Base-by-base conservation (phyloP, 2,113 vertebrate genomes). In the Coryphaenoides rupestris region DNA sequence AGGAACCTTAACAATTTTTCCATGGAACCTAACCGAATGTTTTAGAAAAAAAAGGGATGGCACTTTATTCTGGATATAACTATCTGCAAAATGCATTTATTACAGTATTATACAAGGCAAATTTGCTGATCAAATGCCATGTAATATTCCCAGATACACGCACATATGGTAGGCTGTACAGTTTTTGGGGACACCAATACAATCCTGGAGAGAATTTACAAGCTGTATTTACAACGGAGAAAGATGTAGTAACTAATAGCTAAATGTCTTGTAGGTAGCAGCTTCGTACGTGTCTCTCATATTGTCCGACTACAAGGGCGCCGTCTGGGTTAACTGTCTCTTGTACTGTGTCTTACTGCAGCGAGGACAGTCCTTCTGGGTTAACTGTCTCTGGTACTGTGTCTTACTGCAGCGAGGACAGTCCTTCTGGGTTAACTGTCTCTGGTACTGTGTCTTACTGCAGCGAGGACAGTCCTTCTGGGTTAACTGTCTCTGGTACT, bases 31-130 rank as follows among this genome's bases (percentile, higher is more conserved):
- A 82, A 40, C 82, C 82, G 89, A 91, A 91, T 91, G 89, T 91
- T 87, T 78, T n/a, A 77, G n/a, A 40, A 40, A 40, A 26, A 26
- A 24, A 77, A 79, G 78, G 80, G 87, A 85, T 87, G 77, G 88
- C 89, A 91, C 88, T 91, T 91, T 91, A 90, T 83, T 52, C 75
- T 76, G 76, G 79, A 80, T 82, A 79, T 72, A 85, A 85, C 85
- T 78, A 86, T 89, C 88, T 91, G 89, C 87, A 91, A 90, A 90
- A 88, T 78, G 74, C 80, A 80, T 84, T 84, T 83, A 81, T 81
- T 78, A 40, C 13, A 75, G 81, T 86, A 79, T 87, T 66, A 73
- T 78, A 68, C 49, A 15, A 49, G 52, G 72, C 65, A 69, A 68
- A 83, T 84, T 82, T 78, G 80, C 85, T 82, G 74, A 81, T 82